phyloP scores from a whole-genome alignment of 2,888 invertebrate genomes.

The Nasonia oneida region DNA sequence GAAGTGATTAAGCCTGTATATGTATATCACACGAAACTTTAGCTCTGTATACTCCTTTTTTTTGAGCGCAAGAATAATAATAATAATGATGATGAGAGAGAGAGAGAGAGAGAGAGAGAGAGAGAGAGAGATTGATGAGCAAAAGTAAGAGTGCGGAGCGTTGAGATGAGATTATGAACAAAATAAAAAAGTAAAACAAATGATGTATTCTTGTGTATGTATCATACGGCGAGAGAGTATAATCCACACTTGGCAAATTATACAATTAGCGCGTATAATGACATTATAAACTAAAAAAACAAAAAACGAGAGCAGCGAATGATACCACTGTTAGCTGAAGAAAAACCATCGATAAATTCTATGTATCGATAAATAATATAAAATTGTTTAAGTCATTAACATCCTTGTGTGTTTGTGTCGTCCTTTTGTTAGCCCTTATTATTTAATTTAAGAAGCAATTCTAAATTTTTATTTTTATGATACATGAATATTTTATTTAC shows the following conservation, averaged over 20 bases:
- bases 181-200: constrained; percentile 52
- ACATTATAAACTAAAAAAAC: constrained; percentile 61
- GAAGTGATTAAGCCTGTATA: constrained; percentile 57
- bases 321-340: constrained; percentile 70
- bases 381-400: constrained; percentile 70
- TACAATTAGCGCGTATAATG: constrained; percentile 59
- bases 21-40: constrained; percentile 48
- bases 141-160: constrained; percentile 32
- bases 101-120: no score
- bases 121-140: background rate
- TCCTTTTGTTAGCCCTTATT: background rate
- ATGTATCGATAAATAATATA: constrained; percentile 77
- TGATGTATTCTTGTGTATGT: constrained; percentile 64
- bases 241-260: constrained; percentile 55
- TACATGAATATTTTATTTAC: background rate
- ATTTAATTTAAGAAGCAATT: no score
- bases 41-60: constrained; percentile 52
- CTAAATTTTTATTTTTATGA: no score
- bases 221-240: constrained; percentile 61
- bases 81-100: background rate
- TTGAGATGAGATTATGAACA: constrained; percentile 57
- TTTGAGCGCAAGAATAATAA: constrained; percentile 50
- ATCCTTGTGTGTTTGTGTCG: constrained; percentile 7
- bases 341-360: constrained; percentile 72
- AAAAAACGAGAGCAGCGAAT: constrained; percentile 46